phyloP scores from a whole-genome alignment of 2,888 invertebrate species.

The Ophion ventricosus region DNA sequence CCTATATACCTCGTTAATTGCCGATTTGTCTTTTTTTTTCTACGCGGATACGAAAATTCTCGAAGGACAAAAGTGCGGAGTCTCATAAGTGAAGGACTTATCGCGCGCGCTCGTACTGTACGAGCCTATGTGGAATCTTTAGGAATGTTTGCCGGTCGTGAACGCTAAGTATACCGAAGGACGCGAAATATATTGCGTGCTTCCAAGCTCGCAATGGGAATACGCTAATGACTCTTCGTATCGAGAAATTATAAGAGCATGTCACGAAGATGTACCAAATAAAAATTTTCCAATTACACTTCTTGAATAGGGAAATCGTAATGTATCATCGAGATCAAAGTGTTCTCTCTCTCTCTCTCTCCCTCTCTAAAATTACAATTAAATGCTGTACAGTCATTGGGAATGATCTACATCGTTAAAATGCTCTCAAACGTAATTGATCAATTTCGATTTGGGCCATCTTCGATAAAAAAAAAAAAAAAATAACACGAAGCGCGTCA shows the following conservation, averaged over 20 bases:
- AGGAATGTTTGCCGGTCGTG: slow-evolving; percentile 48
- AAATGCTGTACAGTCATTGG: too few relatives aligned
- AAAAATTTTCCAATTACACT: too few relatives aligned
- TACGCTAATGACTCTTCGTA: background rate
- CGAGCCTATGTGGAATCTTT: slow-evolving; percentile 43
- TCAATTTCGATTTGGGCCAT: background rate
- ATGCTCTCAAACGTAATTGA: background rate
- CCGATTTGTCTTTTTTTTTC: too few relatives aligned
- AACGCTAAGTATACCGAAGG: too few relatives aligned
- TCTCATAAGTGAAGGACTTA: background rate
- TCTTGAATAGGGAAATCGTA: background rate
- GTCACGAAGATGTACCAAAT: too few relatives aligned
- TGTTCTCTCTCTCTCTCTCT: too few relatives aligned
- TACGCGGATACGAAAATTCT: slow-evolving; percentile 12
- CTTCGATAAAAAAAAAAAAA: background rate
- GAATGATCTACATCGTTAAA: too few relatives aligned
- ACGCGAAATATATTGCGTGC: background rate
- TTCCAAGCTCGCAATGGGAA: slow-evolving; percentile 6
- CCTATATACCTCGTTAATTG: background rate
- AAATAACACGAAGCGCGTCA: background rate
- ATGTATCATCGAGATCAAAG: too few relatives aligned
- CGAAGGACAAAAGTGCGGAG: slow-evolving; percentile 17
- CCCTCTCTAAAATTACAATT: too few relatives aligned
- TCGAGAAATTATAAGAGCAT: background rate
- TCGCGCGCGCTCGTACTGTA: too few relatives aligned